A percentile compares a stretch with the other conserved stretches of the same genome.
Conservation (phyloP, 2,888 invertebrate genomes). For the Zygogramma bicolorata region DNA sequence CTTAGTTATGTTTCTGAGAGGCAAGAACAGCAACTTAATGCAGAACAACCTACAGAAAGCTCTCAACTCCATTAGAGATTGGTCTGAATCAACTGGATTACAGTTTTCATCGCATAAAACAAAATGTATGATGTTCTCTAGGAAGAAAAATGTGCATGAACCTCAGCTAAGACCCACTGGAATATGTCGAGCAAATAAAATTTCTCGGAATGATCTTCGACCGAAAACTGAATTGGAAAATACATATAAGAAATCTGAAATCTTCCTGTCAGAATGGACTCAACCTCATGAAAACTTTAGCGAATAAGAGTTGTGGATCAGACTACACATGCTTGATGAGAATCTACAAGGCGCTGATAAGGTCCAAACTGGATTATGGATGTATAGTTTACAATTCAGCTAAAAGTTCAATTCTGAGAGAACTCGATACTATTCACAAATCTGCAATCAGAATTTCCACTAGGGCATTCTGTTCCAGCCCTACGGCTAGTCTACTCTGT, state of each 20-base stretch:
- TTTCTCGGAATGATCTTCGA: too few species aligned
- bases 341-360: background rate
- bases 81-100: background rate
- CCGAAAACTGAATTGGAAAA: too few species aligned
- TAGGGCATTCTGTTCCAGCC: too few species aligned
- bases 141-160: background rate
- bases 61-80: background rate
- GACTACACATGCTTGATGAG: background rate
- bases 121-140: background rate
- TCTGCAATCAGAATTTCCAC: background rate
- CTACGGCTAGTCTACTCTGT: background rate
- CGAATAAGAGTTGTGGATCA: background rate
- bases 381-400: background rate
- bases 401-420: background rate
- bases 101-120: background rate
- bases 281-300: background rate
- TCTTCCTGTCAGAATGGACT: background rate
- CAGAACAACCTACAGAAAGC: background rate
- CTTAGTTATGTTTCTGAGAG: background rate
- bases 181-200: background rate
- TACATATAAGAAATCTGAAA: background rate
- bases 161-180: background rate
- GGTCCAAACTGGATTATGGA: too few species aligned
- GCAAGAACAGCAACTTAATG: background rate
- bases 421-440: background rate